Conservation (phyloP, 2,888 invertebrate species). For the Caenorhabditis sp. region DNA sequence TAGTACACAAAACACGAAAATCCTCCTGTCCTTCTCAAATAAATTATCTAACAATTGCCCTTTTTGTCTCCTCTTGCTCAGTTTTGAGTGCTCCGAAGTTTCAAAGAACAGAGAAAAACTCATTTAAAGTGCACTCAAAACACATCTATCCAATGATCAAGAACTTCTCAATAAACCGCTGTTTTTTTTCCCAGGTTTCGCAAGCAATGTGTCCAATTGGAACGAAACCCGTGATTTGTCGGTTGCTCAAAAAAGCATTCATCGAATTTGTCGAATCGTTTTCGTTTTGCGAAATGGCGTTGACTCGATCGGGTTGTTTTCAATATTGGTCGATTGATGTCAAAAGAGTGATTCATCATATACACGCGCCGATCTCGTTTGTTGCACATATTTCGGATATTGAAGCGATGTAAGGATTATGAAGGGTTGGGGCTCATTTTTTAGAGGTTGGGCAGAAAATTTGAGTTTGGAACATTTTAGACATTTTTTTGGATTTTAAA, state of each 20-base stretch:
- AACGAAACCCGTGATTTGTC: conserved; percentile 12
- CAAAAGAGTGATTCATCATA: conserved; percentile 14
- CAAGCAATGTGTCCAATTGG: conserved; percentile 21
- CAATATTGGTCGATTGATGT: conserved; percentile 18
- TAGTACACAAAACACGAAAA: no score
- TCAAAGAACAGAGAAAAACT: no score
- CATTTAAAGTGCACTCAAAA: no score
- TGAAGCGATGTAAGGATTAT: background rate
- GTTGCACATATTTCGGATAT: background rate
- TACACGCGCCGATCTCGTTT: conserved; percentile 18
- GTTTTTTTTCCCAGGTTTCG: conserved; percentile 8
- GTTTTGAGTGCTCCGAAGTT: no score
- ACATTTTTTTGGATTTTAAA: no score
- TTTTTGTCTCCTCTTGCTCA: no score
- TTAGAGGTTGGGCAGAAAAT: background rate
- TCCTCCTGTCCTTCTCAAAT: no score
- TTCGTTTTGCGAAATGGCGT: conserved; percentile 4
- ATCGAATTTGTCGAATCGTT: conserved; percentile 22
- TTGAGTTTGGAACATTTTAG: background rate
- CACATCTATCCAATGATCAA: no score
- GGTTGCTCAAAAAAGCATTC: conserved; percentile 26
- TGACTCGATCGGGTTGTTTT: conserved; percentile 5
- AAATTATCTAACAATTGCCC: no score
- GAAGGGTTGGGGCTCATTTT: background rate
- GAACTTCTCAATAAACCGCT: no score